phyloP scores from a whole-genome alignment of 2,113 vertebrate genomes.

The Ptychochromis oligacanthus region DNA sequence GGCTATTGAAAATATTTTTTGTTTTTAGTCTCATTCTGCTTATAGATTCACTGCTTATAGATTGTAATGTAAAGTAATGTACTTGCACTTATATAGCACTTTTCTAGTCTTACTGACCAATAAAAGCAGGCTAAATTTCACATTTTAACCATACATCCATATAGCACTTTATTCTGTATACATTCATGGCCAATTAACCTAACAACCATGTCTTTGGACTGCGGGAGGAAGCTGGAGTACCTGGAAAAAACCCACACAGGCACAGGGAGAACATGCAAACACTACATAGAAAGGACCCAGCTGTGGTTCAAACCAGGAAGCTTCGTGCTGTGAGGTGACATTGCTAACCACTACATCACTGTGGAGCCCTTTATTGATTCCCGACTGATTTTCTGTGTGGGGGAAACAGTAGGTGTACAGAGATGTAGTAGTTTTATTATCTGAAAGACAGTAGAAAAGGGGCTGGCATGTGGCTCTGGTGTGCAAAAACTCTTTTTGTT shows the following conservation, averaged over 20 bases:
- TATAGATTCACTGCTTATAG: not conserved
- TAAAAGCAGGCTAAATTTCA: not conserved
- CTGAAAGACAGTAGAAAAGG: not conserved
- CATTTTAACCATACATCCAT: too few relatives aligned
- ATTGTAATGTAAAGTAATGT: not conserved
- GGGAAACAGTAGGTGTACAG: not conserved
- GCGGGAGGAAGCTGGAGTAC: not conserved
- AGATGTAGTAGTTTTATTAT: not conserved
- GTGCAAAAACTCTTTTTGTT: not conserved
- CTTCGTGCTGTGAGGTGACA: not conserved
- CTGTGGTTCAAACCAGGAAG: not conserved
- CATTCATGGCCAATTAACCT: too few relatives aligned
- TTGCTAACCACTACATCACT: not conserved
- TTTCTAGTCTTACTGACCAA: not conserved
- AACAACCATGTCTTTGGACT: constrained; percentile 5
- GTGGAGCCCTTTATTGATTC: not conserved
- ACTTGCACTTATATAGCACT: not conserved
- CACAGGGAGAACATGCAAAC: too few relatives aligned
- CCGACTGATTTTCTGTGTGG: not conserved
- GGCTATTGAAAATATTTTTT: not conserved
- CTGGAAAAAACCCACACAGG: not conserved
- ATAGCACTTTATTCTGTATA: not conserved
- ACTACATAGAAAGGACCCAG: not conserved
- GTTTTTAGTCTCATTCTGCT: not conserved
- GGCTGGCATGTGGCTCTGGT: not conserved